These are phyloP conservation scores for Styela plicata DNA, from an alignment of 23 tunicate species.

Conservation along the genomic window DNA sequence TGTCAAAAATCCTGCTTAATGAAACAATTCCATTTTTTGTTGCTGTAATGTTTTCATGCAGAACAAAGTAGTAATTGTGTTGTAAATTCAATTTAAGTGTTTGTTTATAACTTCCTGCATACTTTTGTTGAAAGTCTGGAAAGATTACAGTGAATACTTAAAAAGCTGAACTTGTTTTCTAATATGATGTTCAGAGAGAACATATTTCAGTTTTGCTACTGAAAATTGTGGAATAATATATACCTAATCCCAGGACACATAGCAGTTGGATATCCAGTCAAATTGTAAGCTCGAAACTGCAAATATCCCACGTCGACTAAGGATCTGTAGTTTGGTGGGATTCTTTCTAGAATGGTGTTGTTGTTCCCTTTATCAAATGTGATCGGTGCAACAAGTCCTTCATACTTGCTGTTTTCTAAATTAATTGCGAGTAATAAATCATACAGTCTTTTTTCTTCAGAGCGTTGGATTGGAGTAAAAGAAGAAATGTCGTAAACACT, in stretches of 20 bases:
- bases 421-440: neutral
- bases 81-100: neutral
- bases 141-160: neutral
- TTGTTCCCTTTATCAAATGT: conserved; percentile 1
- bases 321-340: neutral
- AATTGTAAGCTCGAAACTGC: conserved; percentile 12
- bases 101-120: neutral
- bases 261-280: conserved; percentile 1
- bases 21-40: too few relatives aligned
- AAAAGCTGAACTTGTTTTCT: neutral
- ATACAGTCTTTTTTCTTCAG: neutral
- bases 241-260: neutral
- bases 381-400: neutral
- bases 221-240: too few relatives aligned
- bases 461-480: neutral
- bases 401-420: neutral
- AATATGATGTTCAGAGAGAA: neutral
- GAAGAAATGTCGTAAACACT: neutral
- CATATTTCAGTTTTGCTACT: neutral
- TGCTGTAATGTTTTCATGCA: neutral
- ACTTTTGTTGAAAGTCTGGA: neutral
- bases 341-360: neutral
- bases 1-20: neutral
- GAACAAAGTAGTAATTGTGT: too few relatives aligned
- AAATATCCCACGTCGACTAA: neutral